A percentile compares a stretch with the other conserved stretches of the same genome.
phyloP scores from a whole-genome alignment of 2,888 invertebrate genomes.

The Zelleria hepariella region DNA sequence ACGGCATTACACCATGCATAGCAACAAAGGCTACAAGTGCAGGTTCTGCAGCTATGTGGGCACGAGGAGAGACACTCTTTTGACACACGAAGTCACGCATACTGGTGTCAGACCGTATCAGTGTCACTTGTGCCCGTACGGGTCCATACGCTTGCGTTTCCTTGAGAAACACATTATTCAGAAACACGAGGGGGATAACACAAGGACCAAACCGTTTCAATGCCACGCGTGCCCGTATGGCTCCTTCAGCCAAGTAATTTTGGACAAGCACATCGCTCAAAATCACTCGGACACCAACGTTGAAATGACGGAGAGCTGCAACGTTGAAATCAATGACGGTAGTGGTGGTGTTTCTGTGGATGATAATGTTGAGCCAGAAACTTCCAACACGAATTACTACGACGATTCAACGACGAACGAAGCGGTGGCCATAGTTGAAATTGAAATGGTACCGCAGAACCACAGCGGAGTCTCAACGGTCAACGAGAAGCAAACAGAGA shows the following conservation, averaged over 20 bases:
- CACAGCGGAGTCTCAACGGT: conserved; percentile 16
- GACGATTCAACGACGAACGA: neutral
- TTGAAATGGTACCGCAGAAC: no score
- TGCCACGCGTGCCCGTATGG: neutral
- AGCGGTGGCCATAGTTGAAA: no score
- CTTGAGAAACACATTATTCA: conserved; percentile 33
- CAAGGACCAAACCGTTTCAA: neutral
- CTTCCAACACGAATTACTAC: neutral
- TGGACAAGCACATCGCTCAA: neutral
- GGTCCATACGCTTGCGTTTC: conserved; percentile 29
- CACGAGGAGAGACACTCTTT: conserved; percentile 31
- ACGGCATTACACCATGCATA: conserved; percentile 35
- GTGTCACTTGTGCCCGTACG: conserved; percentile 36
- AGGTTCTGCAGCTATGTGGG: conserved; percentile 38
- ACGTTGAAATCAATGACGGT: neutral
- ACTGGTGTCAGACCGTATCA: conserved; percentile 43
- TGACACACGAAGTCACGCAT: conserved; percentile 40
- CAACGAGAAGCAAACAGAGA: neutral
- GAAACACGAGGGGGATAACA: conserved; percentile 8
- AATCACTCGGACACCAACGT: neutral
- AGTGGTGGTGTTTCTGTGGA: neutral
- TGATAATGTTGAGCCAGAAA: neutral
- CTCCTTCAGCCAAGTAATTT: neutral
- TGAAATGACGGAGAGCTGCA: neutral
- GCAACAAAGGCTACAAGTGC: conserved; percentile 40